Evolutionary conservation across 2,888 invertebrate genomes (phyloP), one percentile per base, ranked within the genome.

Genomic region (Brachypterus glaber): DNA sequence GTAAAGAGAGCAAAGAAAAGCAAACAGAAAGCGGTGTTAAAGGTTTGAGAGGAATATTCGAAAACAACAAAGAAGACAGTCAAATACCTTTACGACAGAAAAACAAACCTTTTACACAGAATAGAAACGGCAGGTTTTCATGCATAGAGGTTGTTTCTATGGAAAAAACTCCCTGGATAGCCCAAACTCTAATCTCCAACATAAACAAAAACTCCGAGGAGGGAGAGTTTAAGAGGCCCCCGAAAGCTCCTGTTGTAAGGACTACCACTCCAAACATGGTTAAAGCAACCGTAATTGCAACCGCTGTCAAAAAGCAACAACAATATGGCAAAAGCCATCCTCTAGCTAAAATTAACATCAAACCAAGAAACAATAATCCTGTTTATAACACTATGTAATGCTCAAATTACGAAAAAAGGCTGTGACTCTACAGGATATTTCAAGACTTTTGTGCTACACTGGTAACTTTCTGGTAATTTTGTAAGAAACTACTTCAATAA

Each of bases 311-410:
- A 53, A 84, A 84, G 66, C 84, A 86, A 67, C 77, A 82, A 59
- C 90, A 91, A 65, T 90, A 88, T 64, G 91, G 91, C 54, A 88
- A 87, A 68, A 89, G 85, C 58, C 91, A 92, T 74, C 91, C 92
- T 50, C 73, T 92, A 59, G 82, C 89, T 57, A 82, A 83, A 76
- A 76, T 92, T 67, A 82, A 80, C 69, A 73, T 82, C 67, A 79
- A 83, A 71, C 74, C 76, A 55, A 73, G 78, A 69, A 75, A 80
- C 69, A 83, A 82, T 68, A 82, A 85, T 71, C 77, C 82, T 60
- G 83, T 87, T 67, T 88, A 86, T 70, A 88, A 88, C 73, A 88
- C 87, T 61, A 87, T 88, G 88, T 88, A 81, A 80, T 54, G 58
- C 56, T 57, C 55, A 54, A 57, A 51, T 49, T 52, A 52, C 51